phyloP scores from a whole-genome alignment of 2,888 invertebrate species.

The Dynastes grantii region DNA sequence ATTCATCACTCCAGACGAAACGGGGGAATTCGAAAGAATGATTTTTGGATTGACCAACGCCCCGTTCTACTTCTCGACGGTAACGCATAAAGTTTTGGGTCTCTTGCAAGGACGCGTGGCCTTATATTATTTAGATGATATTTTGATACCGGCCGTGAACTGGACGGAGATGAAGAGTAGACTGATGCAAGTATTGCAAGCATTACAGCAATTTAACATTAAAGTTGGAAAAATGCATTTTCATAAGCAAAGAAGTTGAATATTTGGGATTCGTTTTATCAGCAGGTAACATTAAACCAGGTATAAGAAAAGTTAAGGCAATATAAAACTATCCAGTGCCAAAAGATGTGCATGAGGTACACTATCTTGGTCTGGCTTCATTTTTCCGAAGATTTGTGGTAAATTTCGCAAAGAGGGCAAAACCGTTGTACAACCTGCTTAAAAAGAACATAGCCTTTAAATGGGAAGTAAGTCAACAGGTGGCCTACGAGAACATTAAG shows the following conservation, averaged over 20 bases:
- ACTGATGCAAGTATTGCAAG: slow-evolving; percentile 24
- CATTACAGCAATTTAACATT: slow-evolving; percentile 49
- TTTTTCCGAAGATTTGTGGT: slow-evolving; percentile 56
- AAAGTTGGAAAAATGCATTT: no score
- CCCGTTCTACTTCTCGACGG: slow-evolving; percentile 23
- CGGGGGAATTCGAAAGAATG: slow-evolving; percentile 32
- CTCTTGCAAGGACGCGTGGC: not conserved
- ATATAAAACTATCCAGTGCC: slow-evolving; percentile 53
- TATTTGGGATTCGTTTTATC: slow-evolving; percentile 56
- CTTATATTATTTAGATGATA: slow-evolving; percentile 28
- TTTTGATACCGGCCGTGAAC: slow-evolving; percentile 8
- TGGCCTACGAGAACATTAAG: slow-evolving; percentile 58
- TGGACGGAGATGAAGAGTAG: not conserved
- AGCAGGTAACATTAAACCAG: slow-evolving; percentile 32
- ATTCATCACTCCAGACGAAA: slow-evolving; percentile 19
- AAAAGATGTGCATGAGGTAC: slow-evolving; percentile 52
- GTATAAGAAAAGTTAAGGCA: slow-evolving; percentile 55
- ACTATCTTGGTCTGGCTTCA: slow-evolving; percentile 39
- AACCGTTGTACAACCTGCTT: not conserved
- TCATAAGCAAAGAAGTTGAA: slow-evolving; percentile 53
- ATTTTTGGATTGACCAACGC: slow-evolving; percentile 40
- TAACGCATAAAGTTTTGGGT: slow-evolving; percentile 20
- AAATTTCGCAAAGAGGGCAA: slow-evolving; percentile 48
- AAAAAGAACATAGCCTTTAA: not conserved
- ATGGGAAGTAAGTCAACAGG: slow-evolving; percentile 50